These are phyloP conservation scores for Vanessa tameamea DNA, from an alignment of 1,140 invertebrate species.

Conservation along the genomic window DNA sequence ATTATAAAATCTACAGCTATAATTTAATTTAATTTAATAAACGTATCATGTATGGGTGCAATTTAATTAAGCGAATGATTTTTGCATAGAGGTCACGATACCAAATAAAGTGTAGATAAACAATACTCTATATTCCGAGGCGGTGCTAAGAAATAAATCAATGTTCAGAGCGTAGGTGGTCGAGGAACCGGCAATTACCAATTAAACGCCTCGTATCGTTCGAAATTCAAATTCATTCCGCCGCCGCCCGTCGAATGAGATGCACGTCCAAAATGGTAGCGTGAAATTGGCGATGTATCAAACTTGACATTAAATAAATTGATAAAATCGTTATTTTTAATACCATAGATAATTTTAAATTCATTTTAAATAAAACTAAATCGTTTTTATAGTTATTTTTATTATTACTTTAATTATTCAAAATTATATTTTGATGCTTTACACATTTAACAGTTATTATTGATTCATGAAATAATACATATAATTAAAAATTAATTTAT, in stretches of 20 bases:
- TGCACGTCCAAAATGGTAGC: conserved; percentile 55
- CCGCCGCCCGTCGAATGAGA: conserved; percentile 42
- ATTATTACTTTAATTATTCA: conserved; percentile 7
- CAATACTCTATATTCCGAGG: conserved; percentile 61
- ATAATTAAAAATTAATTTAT: not conserved
- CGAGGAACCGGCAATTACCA: conserved; percentile 68
- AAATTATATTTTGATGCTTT: not conserved
- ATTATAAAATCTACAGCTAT: not conserved
- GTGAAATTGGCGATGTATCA: conserved; percentile 37
- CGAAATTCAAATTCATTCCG: conserved; percentile 68
- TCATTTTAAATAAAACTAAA: not conserved
- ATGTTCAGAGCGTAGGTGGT: conserved; percentile 60
- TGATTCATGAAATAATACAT: not conserved
- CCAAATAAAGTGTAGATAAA: conserved; percentile 47
- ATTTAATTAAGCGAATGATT: conserved; percentile 43
- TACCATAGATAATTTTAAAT: not conserved
- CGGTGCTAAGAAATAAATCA: conserved; percentile 68
- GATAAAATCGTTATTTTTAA: conserved; percentile 21
- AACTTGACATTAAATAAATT: conserved; percentile 25
- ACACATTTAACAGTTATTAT: not conserved
- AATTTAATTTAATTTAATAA: conserved; percentile 24
- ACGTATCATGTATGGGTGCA: conserved; percentile 21
- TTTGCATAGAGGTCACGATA: conserved; percentile 40
- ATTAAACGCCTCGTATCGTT: conserved; percentile 66
- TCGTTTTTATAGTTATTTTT: not conserved